Evolutionary conservation across 2,888 invertebrate species (phyloP), one percentile per base, ranked within the genome.

Genomic region (Cotesia congregata): DNA sequence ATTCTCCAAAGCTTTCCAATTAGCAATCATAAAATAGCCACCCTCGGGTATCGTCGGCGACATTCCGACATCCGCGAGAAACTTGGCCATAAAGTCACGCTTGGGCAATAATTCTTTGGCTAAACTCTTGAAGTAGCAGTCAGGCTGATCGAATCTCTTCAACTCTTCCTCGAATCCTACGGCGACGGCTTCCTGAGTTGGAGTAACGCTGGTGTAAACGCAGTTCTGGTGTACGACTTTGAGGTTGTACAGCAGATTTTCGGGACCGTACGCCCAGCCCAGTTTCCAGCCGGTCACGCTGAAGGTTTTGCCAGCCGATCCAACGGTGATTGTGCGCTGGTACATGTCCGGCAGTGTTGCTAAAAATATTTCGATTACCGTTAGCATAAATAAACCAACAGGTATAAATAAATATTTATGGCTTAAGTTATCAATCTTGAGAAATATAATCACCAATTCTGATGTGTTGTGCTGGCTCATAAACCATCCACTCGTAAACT

Each of bases 401-500:
- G 12, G 12, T 50, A 50, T 12, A 12, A 50, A 50, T 12, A 50
- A 12, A 50, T 12, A 50, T 50, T 9, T 50, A 50, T 50, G 50
- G 30, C 30, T 30, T 3, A 30, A 50, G 50, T 50, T 50, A 12
- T 50, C 50, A 50, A 50, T 50, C 7, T 12, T 12, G 9, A 3
- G 6, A 50, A 50, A 12, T 50, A 3, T 9, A 50, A 50, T 50
- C 88, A 96, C 98, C 98, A 78, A 99, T 98, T 88, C 98, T 93
- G 78, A 98, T 93, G 90, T 98, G 97, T 84, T 95, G 91, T 40
- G 93, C 91, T 0, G 95, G 95, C 85, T 95, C 93, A 85, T 94
- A 98, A 7, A 96, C 95, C 88, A 99, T 92, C 97, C 98, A 99
- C 89, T 99, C 99, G 84, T 99, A 99, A 0, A 99, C 99, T 90